phyloP scores from a whole-genome alignment of 2,113 vertebrate species.

The Myocastor coypus region DNA sequence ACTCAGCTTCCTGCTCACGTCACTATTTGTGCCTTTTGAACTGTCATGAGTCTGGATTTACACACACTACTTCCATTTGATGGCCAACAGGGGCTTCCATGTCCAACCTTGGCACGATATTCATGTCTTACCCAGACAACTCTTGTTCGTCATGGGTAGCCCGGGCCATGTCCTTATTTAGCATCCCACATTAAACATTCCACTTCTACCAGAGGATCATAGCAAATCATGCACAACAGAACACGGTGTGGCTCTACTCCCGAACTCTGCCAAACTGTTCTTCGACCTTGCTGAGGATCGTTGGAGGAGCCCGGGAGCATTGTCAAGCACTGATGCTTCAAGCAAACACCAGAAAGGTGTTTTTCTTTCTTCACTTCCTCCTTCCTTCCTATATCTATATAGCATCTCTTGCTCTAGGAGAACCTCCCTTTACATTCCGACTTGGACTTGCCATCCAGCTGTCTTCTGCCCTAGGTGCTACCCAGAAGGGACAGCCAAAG shows the following conservation, averaged over 20 bases:
- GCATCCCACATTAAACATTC: neutral
- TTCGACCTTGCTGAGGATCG: neutral
- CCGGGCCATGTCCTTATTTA: neutral
- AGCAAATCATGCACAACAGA: neutral
- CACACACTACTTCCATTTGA: neutral
- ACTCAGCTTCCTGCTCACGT: neutral
- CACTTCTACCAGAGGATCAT: neutral
- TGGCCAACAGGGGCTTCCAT: neutral
- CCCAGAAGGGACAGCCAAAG: neutral
- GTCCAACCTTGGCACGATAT: neutral
- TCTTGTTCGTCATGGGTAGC: neutral
- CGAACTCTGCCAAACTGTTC: neutral
- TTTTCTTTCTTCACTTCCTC: no score
- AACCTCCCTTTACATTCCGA: no score
- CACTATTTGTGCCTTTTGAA: neutral
- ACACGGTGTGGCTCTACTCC: neutral
- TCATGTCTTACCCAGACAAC: neutral
- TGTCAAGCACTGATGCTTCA: neutral
- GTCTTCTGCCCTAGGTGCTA: neutral
- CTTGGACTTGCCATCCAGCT: neutral
- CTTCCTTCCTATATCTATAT: no score
- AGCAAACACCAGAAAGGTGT: no score
- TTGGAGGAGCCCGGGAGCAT: neutral
- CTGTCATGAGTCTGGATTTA: neutral
- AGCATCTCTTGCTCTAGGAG: no score